These are phyloP conservation scores for Colistium nudipinnis DNA, from an alignment of 2,113 vertebrate species.

Conservation along the genomic window DNA sequence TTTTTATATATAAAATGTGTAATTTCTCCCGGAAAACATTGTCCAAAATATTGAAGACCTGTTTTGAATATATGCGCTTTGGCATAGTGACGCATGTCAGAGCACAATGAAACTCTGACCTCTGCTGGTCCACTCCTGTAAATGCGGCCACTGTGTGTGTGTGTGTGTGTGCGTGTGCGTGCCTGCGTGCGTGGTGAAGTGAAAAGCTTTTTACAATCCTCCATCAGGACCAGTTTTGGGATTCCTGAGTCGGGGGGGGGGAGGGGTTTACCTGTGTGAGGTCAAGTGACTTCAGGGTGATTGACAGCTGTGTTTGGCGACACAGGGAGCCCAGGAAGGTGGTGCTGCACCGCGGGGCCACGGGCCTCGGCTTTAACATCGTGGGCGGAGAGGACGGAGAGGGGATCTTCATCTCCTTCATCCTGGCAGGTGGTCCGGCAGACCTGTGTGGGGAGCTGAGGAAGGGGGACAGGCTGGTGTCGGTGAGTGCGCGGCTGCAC, in stretches of 20 bases:
- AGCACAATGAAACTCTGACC: conserved; percentile 11
- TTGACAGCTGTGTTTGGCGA: conserved; percentile 23
- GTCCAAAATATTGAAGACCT: too few relatives aligned
- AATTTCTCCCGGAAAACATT: too few relatives aligned
- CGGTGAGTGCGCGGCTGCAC: conserved; percentile 78
- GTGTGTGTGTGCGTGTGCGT: not conserved
- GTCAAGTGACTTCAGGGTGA: not conserved
- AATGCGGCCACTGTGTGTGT: not conserved
- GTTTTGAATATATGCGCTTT: too few relatives aligned
- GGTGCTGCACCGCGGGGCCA: conserved; percentile 92
- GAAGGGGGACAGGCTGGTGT: conserved; percentile 96
- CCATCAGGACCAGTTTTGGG: too few relatives aligned
- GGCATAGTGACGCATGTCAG: too few relatives aligned
- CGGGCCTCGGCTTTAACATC: conserved; percentile 98
- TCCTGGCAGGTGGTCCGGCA: conserved; percentile 96
- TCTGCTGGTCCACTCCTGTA: conserved; percentile 7
- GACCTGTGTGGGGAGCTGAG: conserved; percentile 96
- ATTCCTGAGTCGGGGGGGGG: too few relatives aligned
- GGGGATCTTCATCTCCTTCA: conserved; percentile 99
- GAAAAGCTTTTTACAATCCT: too few relatives aligned
- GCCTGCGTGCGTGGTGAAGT: not conserved
- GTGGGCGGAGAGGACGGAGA: conserved; percentile 98
- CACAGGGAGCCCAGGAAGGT: conserved; percentile 93
- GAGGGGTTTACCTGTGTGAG: not conserved
- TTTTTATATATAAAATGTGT: too few relatives aligned